Percentiles rank a stretch among this genome's conserved stretches.
Evolutionary conservation across 2,113 vertebrate species (phyloP).

Genomic region (Plestiodon gilberti): DNA sequence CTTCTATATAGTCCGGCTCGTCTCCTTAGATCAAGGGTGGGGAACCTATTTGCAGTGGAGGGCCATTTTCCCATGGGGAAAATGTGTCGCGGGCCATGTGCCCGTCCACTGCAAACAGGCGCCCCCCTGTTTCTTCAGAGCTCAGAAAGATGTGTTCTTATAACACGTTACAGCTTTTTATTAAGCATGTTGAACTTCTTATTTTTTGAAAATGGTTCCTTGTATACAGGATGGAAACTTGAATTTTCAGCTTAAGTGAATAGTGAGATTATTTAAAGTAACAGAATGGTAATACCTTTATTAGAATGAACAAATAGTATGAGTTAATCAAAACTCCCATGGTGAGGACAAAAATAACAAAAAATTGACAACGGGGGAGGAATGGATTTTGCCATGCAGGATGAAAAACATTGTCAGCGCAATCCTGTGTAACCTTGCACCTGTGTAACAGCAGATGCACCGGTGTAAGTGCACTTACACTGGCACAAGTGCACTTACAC

Average conservation of each 20-base stretch:
- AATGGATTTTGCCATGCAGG: not conserved
- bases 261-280: not conserved
- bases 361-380: not conserved
- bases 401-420: too few species aligned
- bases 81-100: too few species aligned
- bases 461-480: too few species aligned
- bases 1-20: too few species aligned
- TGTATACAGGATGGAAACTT: not conserved
- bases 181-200: too few species aligned
- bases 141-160: not conserved
- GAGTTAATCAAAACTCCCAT: not conserved
- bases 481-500: too few species aligned
- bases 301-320: not conserved
- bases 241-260: not conserved
- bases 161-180: not conserved
- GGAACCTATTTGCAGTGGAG: too few species aligned
- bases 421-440: too few species aligned
- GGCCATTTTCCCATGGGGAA: too few species aligned
- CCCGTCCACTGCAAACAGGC: too few species aligned
- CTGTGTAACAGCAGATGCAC: too few species aligned
- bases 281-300: not conserved
- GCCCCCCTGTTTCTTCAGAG: not conserved
- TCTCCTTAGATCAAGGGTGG: too few species aligned
- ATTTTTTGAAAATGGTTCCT: not conserved
- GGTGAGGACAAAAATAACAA: not conserved